Evolutionary conservation across 2,888 invertebrate genomes (phyloP).

Genomic region (Drepana falcataria): DNA sequence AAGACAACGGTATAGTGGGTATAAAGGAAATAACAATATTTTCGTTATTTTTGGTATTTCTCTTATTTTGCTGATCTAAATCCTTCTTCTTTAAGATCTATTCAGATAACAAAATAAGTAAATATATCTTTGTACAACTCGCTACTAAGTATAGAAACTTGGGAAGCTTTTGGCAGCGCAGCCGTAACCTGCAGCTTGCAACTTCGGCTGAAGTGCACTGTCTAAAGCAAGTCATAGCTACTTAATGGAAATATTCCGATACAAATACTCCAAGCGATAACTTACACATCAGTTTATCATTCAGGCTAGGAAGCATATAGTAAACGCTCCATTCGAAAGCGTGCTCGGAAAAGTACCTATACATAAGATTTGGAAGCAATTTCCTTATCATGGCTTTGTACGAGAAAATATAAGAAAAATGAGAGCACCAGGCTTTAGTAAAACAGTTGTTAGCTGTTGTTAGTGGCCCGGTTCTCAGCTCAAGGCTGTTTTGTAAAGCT

Average conservation of each 20-base stretch:
- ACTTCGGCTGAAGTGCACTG: neutral
- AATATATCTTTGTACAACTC: neutral
- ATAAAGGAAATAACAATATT: too few species aligned
- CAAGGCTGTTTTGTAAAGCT: neutral
- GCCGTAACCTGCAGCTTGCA: neutral
- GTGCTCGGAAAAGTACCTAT: too few species aligned
- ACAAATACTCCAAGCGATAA: neutral
- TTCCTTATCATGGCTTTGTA: too few species aligned
- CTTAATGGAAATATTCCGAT: neutral
- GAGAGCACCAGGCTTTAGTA: neutral
- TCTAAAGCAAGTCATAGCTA: neutral
- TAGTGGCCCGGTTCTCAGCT: neutral
- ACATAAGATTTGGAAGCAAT: too few species aligned
- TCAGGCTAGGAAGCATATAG: too few species aligned
- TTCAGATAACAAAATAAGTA: too few species aligned
- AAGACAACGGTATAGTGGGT: too few species aligned
- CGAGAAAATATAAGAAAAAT: too few species aligned
- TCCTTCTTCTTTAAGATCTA: too few species aligned
- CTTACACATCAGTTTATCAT: neutral
- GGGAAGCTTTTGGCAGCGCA: neutral
- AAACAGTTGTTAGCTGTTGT: neutral
- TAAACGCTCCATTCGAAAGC: too few species aligned
- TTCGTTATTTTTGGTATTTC: too few species aligned
- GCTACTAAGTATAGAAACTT: neutral
- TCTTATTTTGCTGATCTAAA: too few species aligned